Evolutionary conservation across 2,888 invertebrate genomes (phyloP).

Genomic region (Horisme vitalbata): DNA sequence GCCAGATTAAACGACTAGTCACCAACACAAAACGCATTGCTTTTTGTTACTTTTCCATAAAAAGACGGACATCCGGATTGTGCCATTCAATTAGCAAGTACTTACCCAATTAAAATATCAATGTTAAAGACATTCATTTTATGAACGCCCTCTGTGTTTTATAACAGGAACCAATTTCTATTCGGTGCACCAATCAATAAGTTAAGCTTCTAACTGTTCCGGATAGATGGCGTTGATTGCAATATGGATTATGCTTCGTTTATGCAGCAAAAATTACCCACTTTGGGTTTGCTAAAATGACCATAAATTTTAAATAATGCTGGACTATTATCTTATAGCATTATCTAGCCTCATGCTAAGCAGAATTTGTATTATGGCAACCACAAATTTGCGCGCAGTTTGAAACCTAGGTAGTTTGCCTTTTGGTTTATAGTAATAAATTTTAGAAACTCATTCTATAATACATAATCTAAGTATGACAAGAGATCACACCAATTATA

Average conservation of each 20-base stretch:
- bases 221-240: conserved; percentile 24
- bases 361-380: too few relatives aligned
- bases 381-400: too few relatives aligned
- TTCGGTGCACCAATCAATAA: conserved; percentile 1
- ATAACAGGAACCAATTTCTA: not conserved
- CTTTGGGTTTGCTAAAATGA: too few relatives aligned
- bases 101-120: conserved; percentile 8
- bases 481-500: too few relatives aligned
- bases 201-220: not conserved
- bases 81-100: conserved; percentile 6
- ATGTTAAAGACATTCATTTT: conserved; percentile 5
- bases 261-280: not conserved
- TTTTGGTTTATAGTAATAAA: too few relatives aligned
- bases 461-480: too few relatives aligned
- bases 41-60: conserved; percentile 13
- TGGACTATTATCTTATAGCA: too few relatives aligned
- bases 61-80: conserved; percentile 23
- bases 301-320: too few relatives aligned
- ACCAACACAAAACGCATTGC: conserved; percentile 10
- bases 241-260: not conserved
- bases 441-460: too few relatives aligned
- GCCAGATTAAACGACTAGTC: conserved; percentile 14
- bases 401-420: too few relatives aligned
- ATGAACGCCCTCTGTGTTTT: conserved; percentile 22
- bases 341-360: too few relatives aligned